Percentiles rank a stretch among this genome's conserved stretches.
These are phyloP conservation scores for Prionchulus punctatus DNA, from an alignment of 2,888 invertebrate species.

Conservation along the genomic window DNA sequence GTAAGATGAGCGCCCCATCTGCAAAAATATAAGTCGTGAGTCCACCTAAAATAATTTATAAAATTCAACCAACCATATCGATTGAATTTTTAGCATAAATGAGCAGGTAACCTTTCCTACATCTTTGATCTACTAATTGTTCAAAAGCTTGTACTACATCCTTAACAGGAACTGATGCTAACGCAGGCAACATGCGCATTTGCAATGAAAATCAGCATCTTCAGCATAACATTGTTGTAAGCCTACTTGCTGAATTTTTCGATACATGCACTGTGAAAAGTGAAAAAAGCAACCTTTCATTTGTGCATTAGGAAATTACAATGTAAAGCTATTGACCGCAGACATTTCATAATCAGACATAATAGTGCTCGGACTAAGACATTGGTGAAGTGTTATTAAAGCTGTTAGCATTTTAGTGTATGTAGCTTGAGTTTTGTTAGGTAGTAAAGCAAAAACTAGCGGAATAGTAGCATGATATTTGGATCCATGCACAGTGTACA, in stretches of 20 bases:
- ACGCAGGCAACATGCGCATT: background rate
- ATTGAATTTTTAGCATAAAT: too few relatives aligned
- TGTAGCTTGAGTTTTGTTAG: background rate
- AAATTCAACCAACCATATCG: too few relatives aligned
- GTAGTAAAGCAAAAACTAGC: background rate
- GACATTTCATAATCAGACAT: background rate
- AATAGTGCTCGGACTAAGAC: background rate
- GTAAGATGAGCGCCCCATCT: too few relatives aligned
- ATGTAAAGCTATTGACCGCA: background rate
- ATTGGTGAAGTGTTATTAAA: background rate
- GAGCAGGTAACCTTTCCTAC: too few relatives aligned
- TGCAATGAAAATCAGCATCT: background rate
- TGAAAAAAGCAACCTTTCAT: background rate
- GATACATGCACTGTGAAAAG: background rate
- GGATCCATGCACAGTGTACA: conserved; percentile 4
- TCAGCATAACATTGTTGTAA: background rate
- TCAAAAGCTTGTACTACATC: background rate
- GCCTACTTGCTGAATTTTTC: background rate
- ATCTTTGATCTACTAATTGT: background rate
- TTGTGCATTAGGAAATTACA: background rate
- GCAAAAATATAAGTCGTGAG: too few relatives aligned
- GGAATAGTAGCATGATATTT: background rate
- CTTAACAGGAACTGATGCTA: background rate
- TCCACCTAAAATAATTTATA: too few relatives aligned
- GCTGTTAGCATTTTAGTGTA: background rate